Base-by-base conservation (phyloP, 2,797 vertebrate genomes). In the Sebastes oblongus region DNA sequence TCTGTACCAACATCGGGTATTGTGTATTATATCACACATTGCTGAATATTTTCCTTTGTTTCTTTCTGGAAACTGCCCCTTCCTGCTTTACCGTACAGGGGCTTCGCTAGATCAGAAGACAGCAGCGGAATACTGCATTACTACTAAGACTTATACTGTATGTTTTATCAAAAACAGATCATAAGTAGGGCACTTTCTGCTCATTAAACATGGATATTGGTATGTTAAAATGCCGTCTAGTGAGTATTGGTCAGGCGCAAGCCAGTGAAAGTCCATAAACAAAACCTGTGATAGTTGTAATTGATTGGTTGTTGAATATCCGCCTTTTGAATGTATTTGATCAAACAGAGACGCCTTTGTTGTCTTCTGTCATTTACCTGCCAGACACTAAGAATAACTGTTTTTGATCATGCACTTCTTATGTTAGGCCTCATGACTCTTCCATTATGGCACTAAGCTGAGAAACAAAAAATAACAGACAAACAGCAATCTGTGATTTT, bases 401-500 rank as follows among this genome's bases (percentile, higher is more conserved):
- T 81, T 86, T 92, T 92, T 91, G 85, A 93, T 92, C 88, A 86
- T 82, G 61, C 32, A 18, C 14, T 71, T 83, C 61, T 71, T 32
- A 72, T 75, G 80, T 83, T 81, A 59, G 77, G 59, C 60, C 81
- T 79, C 67, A 69, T 78, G 66, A 75, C 66, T 89, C 58, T 55
- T 79, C 85, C 59, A 82, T 88, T 81, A 88, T 89, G 59, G 58
- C 62, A 77, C 29, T 62, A 81, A 69, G 80, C 75, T 52, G 20
- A 70, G 24, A 65, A 72, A 82, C 16, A 61, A 36, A 78, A 79
- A 68, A 34, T 11, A 42, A 20, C 59, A 73, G 87, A 87, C 76
- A 88, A 91, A 86, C 87, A 88, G 88, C 87, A 88, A 90, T 89
- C 81, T 86, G 72, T 71, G 74, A 88, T 90, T 89, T 88, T 71